Percentiles rank a stretch among this genome's conserved stretches.
Evolutionary conservation across 2,888 invertebrate species (phyloP).

Genomic region (Plebejus argus): DNA sequence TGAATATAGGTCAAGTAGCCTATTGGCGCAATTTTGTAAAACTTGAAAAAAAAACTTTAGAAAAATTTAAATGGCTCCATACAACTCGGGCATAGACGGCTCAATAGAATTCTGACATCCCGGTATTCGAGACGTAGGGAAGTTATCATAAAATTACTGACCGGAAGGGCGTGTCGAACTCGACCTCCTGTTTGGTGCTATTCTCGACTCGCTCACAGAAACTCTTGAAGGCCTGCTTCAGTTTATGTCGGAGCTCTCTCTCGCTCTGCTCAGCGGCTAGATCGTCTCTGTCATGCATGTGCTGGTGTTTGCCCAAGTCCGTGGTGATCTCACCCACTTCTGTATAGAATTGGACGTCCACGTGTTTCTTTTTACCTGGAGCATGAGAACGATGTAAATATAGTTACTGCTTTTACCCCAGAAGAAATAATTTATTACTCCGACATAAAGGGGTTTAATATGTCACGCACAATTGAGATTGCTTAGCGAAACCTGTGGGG

Average conservation of each 20-base stretch:
- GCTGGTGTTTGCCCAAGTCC: slow-evolving; percentile 99
- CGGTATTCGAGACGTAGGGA: not conserved
- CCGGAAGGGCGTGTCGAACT: slow-evolving; percentile 98
- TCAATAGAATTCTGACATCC: too few relatives aligned
- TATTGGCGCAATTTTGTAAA: too few relatives aligned
- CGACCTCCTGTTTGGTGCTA: slow-evolving; percentile 97
- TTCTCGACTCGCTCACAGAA: slow-evolving; percentile 98
- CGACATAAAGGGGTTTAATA: too few relatives aligned
- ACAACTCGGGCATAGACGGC: too few relatives aligned
- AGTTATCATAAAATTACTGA: slow-evolving; percentile 40
- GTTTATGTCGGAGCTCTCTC: slow-evolving; percentile 95
- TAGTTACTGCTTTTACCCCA: too few relatives aligned
- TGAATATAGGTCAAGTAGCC: too few relatives aligned
- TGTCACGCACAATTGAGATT: too few relatives aligned
- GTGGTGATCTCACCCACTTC: slow-evolving; percentile 99
- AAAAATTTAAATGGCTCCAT: too few relatives aligned
- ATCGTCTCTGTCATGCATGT: slow-evolving; percentile 99
- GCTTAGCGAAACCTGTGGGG: too few relatives aligned
- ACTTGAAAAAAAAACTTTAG: too few relatives aligned
- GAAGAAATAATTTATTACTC: too few relatives aligned
- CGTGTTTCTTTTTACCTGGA: slow-evolving; percentile 95
- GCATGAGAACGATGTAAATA: slow-evolving; percentile 19
- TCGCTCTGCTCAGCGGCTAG: slow-evolving; percentile 99
- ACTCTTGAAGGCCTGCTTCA: slow-evolving; percentile 98
- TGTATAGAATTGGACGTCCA: slow-evolving; percentile 99